These are phyloP conservation scores for Cataglyphis cursor DNA, from an alignment of 2,888 invertebrate genomes.

Conservation along the genomic window DNA sequence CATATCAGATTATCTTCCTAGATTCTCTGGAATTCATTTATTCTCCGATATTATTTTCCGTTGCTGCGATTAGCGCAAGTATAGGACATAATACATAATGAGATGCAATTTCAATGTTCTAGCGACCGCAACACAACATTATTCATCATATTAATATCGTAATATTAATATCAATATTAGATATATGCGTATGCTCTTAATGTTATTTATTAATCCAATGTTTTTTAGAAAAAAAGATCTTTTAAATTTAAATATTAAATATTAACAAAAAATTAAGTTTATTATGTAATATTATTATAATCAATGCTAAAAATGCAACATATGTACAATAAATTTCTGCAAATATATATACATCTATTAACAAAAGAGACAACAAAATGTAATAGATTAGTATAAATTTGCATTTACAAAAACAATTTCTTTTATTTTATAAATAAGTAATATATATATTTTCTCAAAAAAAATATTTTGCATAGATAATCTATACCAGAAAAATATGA, in stretches of 20 bases:
- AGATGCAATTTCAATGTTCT: slow-evolving; percentile 8
- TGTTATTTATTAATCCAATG: background rate
- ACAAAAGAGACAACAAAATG: background rate
- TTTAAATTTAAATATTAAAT: background rate
- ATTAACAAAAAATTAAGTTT: background rate
- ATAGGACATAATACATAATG: slow-evolving; percentile 12
- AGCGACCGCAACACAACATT: slow-evolving; percentile 13
- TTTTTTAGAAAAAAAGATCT: background rate
- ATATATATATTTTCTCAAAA: background rate
- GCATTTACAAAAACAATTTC: background rate
- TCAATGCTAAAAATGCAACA: background rate
- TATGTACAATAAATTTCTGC: background rate
- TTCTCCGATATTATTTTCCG: slow-evolving; percentile 35
- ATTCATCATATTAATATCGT: background rate
- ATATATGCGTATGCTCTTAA: background rate
- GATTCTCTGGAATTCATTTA: slow-evolving; percentile 20
- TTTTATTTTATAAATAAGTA: background rate
- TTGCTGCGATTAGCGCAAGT: slow-evolving; percentile 20
- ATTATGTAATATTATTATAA: background rate
- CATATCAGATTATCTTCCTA: background rate
- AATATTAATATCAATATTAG: slow-evolving; percentile 24
- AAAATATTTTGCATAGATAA: background rate
- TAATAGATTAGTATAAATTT: background rate
- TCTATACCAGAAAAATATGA: background rate
- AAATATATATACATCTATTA: background rate